phyloP scores from a whole-genome alignment of 2,113 vertebrate genomes.

The Gymnogyps californianus region DNA sequence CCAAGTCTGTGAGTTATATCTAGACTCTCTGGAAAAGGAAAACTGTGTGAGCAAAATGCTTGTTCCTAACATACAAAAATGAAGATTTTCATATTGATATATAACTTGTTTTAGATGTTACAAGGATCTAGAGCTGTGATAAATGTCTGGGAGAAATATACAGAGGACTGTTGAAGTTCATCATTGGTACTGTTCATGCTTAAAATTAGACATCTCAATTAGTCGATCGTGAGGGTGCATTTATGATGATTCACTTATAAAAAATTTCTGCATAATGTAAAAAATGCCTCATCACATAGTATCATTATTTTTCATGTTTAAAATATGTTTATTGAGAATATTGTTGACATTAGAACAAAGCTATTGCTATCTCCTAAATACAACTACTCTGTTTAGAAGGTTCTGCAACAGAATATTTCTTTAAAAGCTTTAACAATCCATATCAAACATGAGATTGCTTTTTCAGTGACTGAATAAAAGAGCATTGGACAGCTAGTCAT shows the following conservation, averaged over 20 bases:
- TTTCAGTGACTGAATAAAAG: not conserved
- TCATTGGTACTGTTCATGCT: not conserved
- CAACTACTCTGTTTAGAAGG: not conserved
- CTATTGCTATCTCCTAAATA: not conserved
- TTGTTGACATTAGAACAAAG: not conserved
- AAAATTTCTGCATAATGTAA: not conserved
- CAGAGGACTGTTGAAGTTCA: not conserved
- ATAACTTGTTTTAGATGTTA: not conserved
- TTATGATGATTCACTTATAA: not conserved
- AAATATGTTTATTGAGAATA: not conserved
- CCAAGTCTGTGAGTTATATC: not conserved
- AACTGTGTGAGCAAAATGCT: not conserved
- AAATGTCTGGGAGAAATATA: not conserved
- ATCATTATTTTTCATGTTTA: not conserved
- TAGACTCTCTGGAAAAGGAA: not conserved
- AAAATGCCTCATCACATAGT: not conserved
- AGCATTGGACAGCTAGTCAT: not conserved
- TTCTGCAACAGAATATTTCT: not conserved
- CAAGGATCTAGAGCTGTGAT: not conserved
- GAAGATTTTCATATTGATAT: not conserved
- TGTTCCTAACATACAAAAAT: not conserved
- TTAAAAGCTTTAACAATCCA: not conserved
- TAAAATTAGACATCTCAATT: not conserved
- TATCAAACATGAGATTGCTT: not conserved
- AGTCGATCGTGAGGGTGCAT: accelerated